Conservation (phyloP, 1,140 invertebrate genomes). For the Diuraphis noxia region DNA sequence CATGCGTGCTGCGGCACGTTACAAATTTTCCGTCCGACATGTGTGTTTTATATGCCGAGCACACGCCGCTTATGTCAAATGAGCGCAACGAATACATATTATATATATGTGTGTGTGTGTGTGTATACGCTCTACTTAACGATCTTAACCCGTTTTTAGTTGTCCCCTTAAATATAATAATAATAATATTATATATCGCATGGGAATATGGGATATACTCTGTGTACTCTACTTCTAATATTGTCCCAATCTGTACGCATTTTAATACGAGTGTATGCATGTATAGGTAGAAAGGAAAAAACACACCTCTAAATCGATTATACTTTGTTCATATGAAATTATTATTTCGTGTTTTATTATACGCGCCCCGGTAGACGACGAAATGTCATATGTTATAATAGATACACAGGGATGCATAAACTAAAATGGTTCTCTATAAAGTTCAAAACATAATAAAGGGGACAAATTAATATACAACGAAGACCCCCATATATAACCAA, state of each 20-base stretch:
- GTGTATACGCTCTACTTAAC: background rate
- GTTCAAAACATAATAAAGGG: too few species aligned
- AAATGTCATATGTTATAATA: background rate
- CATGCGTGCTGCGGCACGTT: conserved; percentile 24
- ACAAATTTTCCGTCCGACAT: conserved; percentile 29
- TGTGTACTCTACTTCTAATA: background rate
- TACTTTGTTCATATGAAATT: background rate
- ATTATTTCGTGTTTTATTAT: background rate
- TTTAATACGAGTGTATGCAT: too few species aligned
- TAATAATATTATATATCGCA: background rate
- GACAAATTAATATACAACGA: too few species aligned
- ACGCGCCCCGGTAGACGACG: background rate
- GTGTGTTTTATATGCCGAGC: conserved; percentile 41
- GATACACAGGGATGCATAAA: background rate
- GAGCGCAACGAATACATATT: background rate
- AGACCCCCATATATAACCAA: too few species aligned
- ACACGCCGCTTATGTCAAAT: conserved; percentile 22
- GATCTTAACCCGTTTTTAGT: conserved; percentile 42
- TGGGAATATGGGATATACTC: background rate
- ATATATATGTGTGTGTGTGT: background rate
- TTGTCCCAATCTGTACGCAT: background rate
- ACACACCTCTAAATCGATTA: background rate
- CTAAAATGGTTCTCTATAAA: too few species aligned
- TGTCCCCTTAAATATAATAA: background rate
- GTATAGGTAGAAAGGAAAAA: background rate